Evolutionary conservation across 2,888 invertebrate genomes (phyloP), one percentile per base, ranked within the genome.

Genomic region (Melanophora roralis): DNA sequence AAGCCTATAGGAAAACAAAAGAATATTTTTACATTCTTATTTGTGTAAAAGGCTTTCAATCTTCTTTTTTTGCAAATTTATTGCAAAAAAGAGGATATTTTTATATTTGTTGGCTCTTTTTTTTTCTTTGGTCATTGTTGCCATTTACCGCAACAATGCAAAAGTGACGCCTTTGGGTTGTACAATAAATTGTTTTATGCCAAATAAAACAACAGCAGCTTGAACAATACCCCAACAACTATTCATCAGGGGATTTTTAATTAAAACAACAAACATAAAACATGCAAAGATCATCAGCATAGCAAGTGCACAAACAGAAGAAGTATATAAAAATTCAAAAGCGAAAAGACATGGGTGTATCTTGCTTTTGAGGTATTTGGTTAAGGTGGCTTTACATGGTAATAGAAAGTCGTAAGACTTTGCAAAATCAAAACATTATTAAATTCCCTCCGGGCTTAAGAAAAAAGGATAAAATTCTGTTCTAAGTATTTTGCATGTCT

Each of bases 251-350:
- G 53, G 32, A 34, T 34, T 69, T 68, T 57, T 69, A 73, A 65
- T 73, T 73, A 59, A 59, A 49, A 49, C 38, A 65, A 49, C 57
- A 47, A 64, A 59, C 57, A 57, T 65, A 16, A 62, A 68, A 65
- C 45, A 49, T 71, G 49, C 69, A 51, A 60, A 60, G 53, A 60
- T 72, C 53, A 71, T 51, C 51, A 57, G 16, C 19, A 8, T 5
- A 43, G 2, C n/a, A 51, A 27, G 14, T 16, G 60, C 14, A n/a
- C n/a, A 40, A 21, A 12, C 21, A 21, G 36, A 7, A 64, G 49
- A 38, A 27, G 27, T 27, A 6, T 27, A 27, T 27, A 27, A 27
- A n/a, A 27, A 27, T 16, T 11, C 9, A 34, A 1, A 9, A 16
- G 9, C 8, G 38, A 11, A 49, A 64, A 47, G 43, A n/a, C n/a